These are phyloP conservation scores for Drosophila seclusa DNA, from an alignment of 2,888 invertebrate species.

Conservation along the genomic window DNA sequence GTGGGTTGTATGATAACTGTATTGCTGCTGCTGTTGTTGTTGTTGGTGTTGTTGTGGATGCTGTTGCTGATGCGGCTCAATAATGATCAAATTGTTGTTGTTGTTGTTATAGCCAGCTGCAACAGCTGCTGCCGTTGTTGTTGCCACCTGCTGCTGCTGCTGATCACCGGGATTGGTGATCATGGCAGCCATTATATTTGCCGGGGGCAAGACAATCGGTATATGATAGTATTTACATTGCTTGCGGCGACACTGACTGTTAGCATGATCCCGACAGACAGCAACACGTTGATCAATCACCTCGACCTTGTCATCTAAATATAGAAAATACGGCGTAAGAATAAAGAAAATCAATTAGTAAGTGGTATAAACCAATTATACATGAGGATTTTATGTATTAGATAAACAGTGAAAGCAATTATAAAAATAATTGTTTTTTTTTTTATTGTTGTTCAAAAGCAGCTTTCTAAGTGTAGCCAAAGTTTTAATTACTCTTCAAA, in stretches of 20 bases:
- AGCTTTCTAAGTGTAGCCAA: slow-evolving; percentile 16
- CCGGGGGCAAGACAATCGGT: slow-evolving; percentile 95
- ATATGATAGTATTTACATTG: slow-evolving; percentile 99
- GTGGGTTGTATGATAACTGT: slow-evolving; percentile 59
- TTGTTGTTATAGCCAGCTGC: slow-evolving; percentile 55
- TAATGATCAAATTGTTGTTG: slow-evolving; percentile 81
- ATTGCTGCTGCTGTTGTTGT: slow-evolving; percentile 69
- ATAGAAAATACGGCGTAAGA: not conserved
- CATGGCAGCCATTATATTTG: slow-evolving; percentile 89
- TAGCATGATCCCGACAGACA: slow-evolving; percentile 97
- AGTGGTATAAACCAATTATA: not conserved
- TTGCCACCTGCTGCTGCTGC: slow-evolving; percentile 54
- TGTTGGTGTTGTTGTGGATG: slow-evolving; percentile 72
- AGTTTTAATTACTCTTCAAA: not conserved
- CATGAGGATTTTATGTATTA: slow-evolving; percentile 10
- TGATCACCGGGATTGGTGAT: slow-evolving; percentile 83
- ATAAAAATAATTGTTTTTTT: slow-evolving; percentile 54
- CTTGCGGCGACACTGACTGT: slow-evolving; percentile 96
- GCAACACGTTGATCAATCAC: slow-evolving; percentile 97
- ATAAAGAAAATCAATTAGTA: slow-evolving; percentile 22
- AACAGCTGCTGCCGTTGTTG: slow-evolving; percentile 82
- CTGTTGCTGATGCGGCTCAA: slow-evolving; percentile 79
- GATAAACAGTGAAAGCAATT: slow-evolving; percentile 75
- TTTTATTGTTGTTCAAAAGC: slow-evolving; percentile 18
- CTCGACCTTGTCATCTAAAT: slow-evolving; percentile 96